Base-by-base conservation (phyloP, 2,888 invertebrate species). In the Ecdyonurus torrentis region DNA sequence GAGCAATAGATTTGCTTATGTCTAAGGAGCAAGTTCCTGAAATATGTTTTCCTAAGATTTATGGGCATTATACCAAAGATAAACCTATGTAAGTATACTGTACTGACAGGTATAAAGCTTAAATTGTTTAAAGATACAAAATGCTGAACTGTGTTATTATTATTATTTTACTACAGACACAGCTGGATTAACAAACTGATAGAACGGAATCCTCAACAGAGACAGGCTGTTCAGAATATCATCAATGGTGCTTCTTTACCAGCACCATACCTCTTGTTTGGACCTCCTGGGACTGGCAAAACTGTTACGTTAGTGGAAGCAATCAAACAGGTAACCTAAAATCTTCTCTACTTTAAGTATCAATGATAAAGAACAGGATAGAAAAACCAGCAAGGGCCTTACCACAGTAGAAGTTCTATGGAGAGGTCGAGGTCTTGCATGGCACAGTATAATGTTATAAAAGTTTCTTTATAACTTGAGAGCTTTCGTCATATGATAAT, bases 261-360 rank as follows among this genome's bases (percentile, higher is more conserved):
- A 1, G 66, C 74, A 1, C 79, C 80, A 2, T 79, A 80, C 66
- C 70, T 80, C 55, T 70, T 80, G 50, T 80, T 76, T 71, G 80
- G 80, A n/a, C 80, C 80, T 19, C 80, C 80, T 60, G 93, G 91
- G 65, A 85, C 86, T 19, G 86, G 86, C 1, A 86, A 86, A 73
- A 87, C 87, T 0, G 78, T 84, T 1, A 87, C 87, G 1, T 69
- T 88, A 5, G 83, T 86, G 1, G 88, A 89, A 74, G 76, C 83
- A 2, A 81, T 87, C 59, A 74, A 82, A 62, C 88, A 88, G 73
- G 77, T 86, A 68, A n/a, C n/a, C n/a, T n/a, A n/a, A n/a, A n/a
- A n/a, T n/a, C n/a, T n/a, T n/a, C n/a, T n/a, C n/a, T n/a, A n/a
- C n/a, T n/a, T n/a, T n/a, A n/a, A n/a, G n/a, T n/a, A n/a, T n/a